Evolutionary conservation across 2,797 vertebrate genomes (phyloP), one percentile per base, ranked within the genome.

Genomic region (Myotis vivesi): DNA sequence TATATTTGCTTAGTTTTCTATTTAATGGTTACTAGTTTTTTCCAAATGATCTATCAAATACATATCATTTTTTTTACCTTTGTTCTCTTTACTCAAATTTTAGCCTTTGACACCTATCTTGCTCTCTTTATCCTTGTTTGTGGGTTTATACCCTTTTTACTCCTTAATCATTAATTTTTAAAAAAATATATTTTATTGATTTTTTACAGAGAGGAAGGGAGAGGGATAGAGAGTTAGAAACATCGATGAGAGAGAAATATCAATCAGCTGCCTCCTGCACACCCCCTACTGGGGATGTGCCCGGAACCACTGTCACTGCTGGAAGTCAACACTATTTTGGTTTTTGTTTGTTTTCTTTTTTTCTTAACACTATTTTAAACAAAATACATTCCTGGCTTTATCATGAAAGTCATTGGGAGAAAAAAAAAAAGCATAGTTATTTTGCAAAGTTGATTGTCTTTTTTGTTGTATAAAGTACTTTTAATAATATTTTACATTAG

Each of bases 391-490:
- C 86, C 33, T 77, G 51, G 55, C 33, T 92, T 90, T 89, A 44
- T 79, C 62, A 38, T 71, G 30, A 72, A 94, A 79, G 36, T 72
- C 46, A 66, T 79, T 62, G 7, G 41, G 41, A 38, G 25, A 2
- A 3, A 8, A 77, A 51, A 77, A 51, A 23, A 62, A 3, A 44
- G 12, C 28, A 10, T 9, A 72, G 20, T 93, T 68, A 68, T 59
- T 88, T 95, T 82, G 88, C 38, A 80, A 64, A 80, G 62, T 73
- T 93, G 53, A 55, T 57, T 66, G 3, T 75, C 33, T 89, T 55
- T 88, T 92, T 95, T 94, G 38, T 90, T 94, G 38, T 19, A 46
- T 87, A 51, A 87, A 41, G 28, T 81, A 49, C 51, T 94, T 94
- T 79, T 17, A 62, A 11, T 91, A 83, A 55, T 93, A 72, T 91